phyloP scores from a whole-genome alignment of 1,140 invertebrate species.

The Globodera rostochiensis region DNA sequence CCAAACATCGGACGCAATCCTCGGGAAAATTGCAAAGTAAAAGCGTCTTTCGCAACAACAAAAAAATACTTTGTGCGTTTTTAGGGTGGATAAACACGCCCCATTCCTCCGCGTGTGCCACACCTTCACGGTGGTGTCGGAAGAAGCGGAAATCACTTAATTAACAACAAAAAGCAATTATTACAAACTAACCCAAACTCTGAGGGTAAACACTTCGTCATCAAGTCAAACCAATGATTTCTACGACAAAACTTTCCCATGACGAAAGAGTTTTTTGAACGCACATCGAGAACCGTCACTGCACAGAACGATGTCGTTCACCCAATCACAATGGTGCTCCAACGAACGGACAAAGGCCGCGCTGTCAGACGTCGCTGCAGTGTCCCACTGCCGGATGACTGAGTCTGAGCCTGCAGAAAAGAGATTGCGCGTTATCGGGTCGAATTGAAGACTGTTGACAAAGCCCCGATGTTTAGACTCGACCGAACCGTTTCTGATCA shows the following conservation, averaged over 20 bases:
- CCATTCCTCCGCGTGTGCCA: slow-evolving; percentile 80
- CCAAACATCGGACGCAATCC: slow-evolving; percentile 96
- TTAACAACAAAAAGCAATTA: slow-evolving; percentile 52
- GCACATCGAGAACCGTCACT: slow-evolving; percentile 90
- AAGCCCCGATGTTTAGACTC: slow-evolving; percentile 90
- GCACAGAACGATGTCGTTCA: slow-evolving; percentile 97
- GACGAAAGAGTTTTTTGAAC: slow-evolving; percentile 16
- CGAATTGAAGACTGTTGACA: slow-evolving; percentile 91
- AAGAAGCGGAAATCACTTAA: slow-evolving; percentile 95
- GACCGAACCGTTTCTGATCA: slow-evolving; percentile 87
- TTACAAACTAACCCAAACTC: no score
- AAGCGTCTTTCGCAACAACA: background rate
- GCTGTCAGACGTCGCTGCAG: slow-evolving; percentile 26
- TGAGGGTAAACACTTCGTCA: no score
- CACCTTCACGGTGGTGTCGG: slow-evolving; percentile 98
- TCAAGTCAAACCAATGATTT: background rate
- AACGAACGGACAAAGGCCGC: slow-evolving; percentile 73
- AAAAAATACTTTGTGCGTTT: slow-evolving; percentile 82
- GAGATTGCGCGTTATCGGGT: slow-evolving; percentile 81
- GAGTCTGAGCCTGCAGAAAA: slow-evolving; percentile 97
- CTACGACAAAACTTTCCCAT: background rate
- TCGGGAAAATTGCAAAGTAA: slow-evolving; percentile 50
- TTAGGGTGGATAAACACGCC: slow-evolving; percentile 86
- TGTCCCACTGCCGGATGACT: slow-evolving; percentile 94
- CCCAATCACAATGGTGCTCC: slow-evolving; percentile 97